phyloP scores from a whole-genome alignment of 2,113 vertebrate species.

The Setophaga kirtlandii region DNA sequence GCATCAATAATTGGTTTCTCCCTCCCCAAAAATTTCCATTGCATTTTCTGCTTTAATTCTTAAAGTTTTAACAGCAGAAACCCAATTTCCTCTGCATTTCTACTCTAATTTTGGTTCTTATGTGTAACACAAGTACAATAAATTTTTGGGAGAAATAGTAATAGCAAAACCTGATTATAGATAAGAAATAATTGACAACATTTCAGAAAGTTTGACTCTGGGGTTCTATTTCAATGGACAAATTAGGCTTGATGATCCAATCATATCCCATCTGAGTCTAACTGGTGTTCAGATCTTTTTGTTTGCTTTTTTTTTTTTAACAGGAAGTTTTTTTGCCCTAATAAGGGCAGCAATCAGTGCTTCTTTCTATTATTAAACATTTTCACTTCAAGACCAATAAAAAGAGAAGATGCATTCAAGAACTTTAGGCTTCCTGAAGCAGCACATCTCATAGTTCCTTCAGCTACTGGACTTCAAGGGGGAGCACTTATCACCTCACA shows the following conservation, averaged over 20 bases:
- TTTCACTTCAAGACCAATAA: not conserved
- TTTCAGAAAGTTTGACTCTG: not conserved
- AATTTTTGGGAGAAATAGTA: not conserved
- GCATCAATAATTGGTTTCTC: not conserved
- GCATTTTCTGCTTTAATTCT: not conserved
- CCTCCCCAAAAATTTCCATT: not conserved
- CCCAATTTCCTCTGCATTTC: not conserved
- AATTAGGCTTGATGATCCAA: not conserved
- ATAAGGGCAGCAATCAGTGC: not conserved
- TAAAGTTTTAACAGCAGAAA: not conserved
- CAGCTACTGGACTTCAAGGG: not conserved
- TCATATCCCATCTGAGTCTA: fast-evolving
- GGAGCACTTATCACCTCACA: not conserved
- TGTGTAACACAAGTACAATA: not conserved
- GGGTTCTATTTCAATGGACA: not conserved
- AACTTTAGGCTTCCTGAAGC: not conserved
- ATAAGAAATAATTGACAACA: not conserved
- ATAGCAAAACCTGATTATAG: not conserved
- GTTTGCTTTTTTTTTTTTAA: not conserved
- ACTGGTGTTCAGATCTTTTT: not conserved
- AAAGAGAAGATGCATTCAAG: not conserved
- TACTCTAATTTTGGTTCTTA: not conserved
- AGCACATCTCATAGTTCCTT: not conserved
- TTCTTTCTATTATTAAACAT: not conserved
- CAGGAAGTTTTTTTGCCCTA: not conserved